These are phyloP conservation scores for Phoeniculus purpureus DNA, from an alignment of 2,797 vertebrate species.

Conservation along the genomic window DNA sequence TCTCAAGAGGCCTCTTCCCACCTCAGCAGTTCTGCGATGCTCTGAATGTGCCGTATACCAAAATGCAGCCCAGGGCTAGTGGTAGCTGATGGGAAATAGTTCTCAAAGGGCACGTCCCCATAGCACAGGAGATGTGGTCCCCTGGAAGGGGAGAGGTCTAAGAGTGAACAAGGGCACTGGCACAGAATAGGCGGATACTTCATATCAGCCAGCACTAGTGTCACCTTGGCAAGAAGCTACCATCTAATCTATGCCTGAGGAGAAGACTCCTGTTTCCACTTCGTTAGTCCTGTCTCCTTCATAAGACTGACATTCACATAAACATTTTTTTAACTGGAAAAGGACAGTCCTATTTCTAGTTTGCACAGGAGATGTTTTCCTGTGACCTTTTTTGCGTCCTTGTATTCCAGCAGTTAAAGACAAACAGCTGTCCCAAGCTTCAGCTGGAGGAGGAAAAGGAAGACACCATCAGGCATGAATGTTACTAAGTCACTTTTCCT, in stretches of 20 bases:
- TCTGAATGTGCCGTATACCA: neutral
- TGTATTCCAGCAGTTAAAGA: conserved; percentile 31
- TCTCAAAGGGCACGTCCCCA: neutral
- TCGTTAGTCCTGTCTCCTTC: conserved; percentile 38
- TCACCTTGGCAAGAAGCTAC: conserved; percentile 45
- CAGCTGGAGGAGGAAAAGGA: conserved; percentile 55
- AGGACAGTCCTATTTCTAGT: conserved; percentile 49
- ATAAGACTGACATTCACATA: conserved; percentile 32
- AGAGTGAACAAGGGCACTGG: neutral
- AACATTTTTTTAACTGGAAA: conserved; percentile 48
- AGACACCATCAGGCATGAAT: conserved; percentile 27
- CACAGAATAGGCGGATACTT: neutral
- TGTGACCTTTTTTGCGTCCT: conserved; percentile 46
- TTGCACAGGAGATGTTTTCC: conserved; percentile 39
- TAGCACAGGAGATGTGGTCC: neutral
- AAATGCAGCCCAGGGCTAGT: neutral
- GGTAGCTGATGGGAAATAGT: neutral
- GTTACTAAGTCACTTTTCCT: conserved; percentile 55
- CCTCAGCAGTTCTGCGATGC: neutral
- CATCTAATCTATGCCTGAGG: conserved; percentile 41
- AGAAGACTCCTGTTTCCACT: conserved; percentile 54
- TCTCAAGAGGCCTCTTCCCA: neutral
- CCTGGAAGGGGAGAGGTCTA: neutral
- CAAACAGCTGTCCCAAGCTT: conserved; percentile 52
- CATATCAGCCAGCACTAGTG: neutral